Evolutionary conservation across 2,797 vertebrate species (phyloP).

Genomic region (Xerus rutilus): DNA sequence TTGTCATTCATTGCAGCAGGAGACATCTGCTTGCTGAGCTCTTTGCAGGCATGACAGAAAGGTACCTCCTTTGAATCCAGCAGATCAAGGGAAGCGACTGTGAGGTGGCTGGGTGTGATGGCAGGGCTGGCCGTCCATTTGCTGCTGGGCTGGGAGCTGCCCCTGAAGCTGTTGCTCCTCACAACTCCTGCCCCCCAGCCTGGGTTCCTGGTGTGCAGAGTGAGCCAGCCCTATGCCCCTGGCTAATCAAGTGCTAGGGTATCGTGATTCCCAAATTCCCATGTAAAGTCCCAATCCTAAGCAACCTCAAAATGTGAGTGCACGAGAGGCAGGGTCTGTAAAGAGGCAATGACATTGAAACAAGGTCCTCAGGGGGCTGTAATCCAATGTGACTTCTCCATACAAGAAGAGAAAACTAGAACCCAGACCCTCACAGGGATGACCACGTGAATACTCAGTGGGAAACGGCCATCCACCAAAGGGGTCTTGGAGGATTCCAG

Average conservation of each 20-base stretch:
- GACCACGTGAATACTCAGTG: neutral
- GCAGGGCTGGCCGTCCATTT: neutral
- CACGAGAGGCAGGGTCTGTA: neutral
- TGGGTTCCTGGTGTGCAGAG: neutral
- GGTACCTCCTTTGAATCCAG: neutral
- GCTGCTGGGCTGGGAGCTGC: too few species aligned
- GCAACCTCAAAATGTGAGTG: neutral
- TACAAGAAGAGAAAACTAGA: neutral
- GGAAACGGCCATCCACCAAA: neutral
- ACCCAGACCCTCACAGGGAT: rapidly evolving
- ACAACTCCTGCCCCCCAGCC: rapidly evolving
- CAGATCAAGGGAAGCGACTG: neutral
- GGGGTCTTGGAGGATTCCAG: neutral
- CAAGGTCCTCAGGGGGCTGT: neutral
- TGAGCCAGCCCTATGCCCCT: rapidly evolving
- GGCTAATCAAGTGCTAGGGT: neutral
- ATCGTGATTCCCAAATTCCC: neutral
- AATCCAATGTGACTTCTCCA: neutral
- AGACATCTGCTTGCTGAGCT: slow-evolving; percentile 42
- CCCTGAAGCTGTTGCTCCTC: neutral
- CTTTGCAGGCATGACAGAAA: neutral
- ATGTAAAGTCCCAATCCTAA: neutral
- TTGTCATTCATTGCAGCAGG: slow-evolving; percentile 36
- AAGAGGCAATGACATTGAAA: neutral
- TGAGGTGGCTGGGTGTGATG: neutral